These are phyloP conservation scores for Galagoides demidoff DNA, from an alignment of 2,797 vertebrate species.

Conservation along the genomic window DNA sequence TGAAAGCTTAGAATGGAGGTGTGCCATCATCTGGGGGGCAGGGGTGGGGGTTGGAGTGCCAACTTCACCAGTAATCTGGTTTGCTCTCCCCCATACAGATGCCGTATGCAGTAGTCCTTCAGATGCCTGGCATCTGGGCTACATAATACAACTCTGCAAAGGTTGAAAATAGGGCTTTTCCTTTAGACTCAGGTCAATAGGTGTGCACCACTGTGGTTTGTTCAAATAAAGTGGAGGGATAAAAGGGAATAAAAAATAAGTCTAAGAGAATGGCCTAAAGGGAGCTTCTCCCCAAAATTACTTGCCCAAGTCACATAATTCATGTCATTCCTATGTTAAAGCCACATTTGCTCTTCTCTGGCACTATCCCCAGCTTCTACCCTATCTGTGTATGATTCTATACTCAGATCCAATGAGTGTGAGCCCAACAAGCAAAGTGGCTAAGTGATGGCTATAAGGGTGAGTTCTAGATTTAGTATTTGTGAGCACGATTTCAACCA, in stretches of 20 bases:
- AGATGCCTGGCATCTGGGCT: background rate
- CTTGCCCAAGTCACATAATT: background rate
- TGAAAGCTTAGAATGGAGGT: conserved; percentile 78
- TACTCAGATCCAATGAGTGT: background rate
- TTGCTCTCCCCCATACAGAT: background rate
- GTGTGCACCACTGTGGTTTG: background rate
- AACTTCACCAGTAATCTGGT: background rate
- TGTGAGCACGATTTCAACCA: background rate
- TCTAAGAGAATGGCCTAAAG: background rate
- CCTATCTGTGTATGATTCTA: background rate
- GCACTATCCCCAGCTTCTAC: conserved; percentile 20
- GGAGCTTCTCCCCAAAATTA: background rate
- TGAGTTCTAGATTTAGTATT: background rate
- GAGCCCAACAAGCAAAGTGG: background rate
- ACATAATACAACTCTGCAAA: background rate
- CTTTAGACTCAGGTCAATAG: background rate
- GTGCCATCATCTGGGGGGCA: conserved; percentile 36
- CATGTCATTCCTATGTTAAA: background rate
- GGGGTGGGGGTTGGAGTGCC: conserved; percentile 22
- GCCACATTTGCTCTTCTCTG: background rate
- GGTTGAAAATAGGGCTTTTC: background rate
- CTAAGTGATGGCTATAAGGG: background rate
- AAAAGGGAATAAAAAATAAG: background rate
- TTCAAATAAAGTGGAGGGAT: background rate
- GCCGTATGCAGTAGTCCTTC: background rate